phyloP scores from a whole-genome alignment of 2,113 vertebrate genomes.

The Brienomyrus brachyistius region DNA sequence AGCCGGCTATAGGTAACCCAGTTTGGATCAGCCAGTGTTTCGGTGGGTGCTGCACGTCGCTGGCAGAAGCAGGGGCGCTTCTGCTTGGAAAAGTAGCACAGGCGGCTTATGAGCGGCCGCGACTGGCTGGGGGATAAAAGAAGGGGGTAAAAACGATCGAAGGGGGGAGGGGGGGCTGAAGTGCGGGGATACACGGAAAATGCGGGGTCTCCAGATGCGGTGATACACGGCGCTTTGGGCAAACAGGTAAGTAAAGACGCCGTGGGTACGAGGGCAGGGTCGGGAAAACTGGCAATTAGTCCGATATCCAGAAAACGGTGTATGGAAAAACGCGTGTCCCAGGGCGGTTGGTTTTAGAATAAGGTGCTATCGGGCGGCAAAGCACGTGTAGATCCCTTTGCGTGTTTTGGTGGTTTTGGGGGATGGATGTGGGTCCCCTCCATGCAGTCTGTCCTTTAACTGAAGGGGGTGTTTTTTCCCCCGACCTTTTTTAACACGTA shows the following conservation, averaged over 20 bases:
- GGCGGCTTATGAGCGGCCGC: background rate
- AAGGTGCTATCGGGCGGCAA: background rate
- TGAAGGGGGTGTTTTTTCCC: background rate
- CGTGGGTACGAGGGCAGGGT: background rate
- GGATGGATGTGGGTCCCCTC: background rate
- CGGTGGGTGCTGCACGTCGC: background rate
- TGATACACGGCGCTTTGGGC: background rate
- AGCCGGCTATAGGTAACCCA: background rate
- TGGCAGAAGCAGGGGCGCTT: background rate
- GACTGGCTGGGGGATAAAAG: background rate
- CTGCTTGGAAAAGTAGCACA: background rate
- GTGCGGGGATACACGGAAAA: background rate
- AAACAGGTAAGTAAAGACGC: background rate
- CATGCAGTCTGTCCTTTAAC: background rate
- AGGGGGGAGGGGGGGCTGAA: background rate
- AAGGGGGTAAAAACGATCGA: background rate
- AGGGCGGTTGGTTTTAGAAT: background rate
- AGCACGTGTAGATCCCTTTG: background rate
- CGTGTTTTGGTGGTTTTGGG: background rate
- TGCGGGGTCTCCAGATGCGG: background rate
- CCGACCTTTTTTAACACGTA: background rate
- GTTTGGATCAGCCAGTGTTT: background rate
- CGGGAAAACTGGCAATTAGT: background rate
- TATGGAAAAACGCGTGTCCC: background rate
- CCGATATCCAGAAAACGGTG: background rate